A percentile compares a stretch with the other conserved stretches of the same genome.
Evolutionary conservation across 2,888 invertebrate genomes (phyloP).

Genomic region (Leptopterna dolabrata): DNA sequence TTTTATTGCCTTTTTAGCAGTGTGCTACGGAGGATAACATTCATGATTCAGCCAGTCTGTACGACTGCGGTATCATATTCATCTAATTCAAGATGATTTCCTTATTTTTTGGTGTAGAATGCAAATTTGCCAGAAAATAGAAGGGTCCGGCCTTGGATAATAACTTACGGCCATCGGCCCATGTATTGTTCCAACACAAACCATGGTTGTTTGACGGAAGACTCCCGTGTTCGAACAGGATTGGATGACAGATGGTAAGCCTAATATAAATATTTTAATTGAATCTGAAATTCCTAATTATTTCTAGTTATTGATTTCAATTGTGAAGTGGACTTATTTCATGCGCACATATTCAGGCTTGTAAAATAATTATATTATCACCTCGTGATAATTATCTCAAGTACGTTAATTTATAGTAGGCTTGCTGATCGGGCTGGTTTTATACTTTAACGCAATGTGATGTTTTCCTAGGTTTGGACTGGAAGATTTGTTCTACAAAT

Average conservation of each 20-base stretch:
- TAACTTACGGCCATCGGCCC: conserved; percentile 85
- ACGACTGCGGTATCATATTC: too few species aligned
- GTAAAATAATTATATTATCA: too few species aligned
- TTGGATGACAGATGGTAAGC: not conserved
- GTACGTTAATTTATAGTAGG: too few species aligned
- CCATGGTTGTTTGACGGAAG: conserved; percentile 51
- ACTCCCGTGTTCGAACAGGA: conserved; percentile 2
- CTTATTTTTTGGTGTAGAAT: not conserved
- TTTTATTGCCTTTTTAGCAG: not conserved
- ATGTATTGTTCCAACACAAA: conserved; percentile 92
- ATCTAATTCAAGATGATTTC: too few species aligned
- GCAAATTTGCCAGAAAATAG: conserved; percentile 75
- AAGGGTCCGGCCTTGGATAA: conserved; percentile 80
- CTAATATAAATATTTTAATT: not conserved
- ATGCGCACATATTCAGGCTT: too few species aligned
- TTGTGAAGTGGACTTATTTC: too few species aligned
- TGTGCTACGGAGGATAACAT: too few species aligned
- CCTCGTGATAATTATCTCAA: too few species aligned
- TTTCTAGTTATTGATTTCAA: too few species aligned
- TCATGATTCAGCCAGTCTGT: too few species aligned
- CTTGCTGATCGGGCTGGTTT: too few species aligned
- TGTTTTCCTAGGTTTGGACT: conserved; percentile 66
- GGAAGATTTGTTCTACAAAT: conserved; percentile 86
- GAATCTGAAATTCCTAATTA: too few species aligned
- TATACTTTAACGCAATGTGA: not conserved